A percentile compares a stretch with the other conserved stretches of the same genome.
phyloP scores from a whole-genome alignment of 1,140 invertebrate species.

The Drosophila hydei region DNA sequence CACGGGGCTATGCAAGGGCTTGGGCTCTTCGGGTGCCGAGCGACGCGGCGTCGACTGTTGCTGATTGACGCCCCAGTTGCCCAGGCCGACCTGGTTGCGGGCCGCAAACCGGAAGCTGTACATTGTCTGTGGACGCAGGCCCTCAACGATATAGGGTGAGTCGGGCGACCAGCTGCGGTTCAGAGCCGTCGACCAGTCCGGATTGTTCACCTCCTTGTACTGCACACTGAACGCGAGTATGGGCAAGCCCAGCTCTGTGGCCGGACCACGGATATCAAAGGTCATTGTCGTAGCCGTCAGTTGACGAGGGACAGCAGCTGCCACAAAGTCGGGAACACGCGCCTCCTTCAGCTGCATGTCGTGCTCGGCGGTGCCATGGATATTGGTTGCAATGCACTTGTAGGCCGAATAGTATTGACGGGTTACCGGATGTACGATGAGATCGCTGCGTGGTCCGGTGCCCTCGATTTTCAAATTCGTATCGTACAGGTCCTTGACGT shows the following conservation, averaged over 20 bases:
- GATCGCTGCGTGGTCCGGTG: slow-evolving; percentile 88
- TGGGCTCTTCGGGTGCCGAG: slow-evolving; percentile 83
- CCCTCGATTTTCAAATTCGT: slow-evolving; percentile 86
- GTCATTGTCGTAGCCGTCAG: slow-evolving; percentile 93
- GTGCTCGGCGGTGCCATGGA: slow-evolving; percentile 88
- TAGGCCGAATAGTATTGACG: slow-evolving; percentile 89
- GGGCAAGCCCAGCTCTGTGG: slow-evolving; percentile 89
- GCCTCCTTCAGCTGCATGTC: slow-evolving; percentile 90
- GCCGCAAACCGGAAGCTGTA: slow-evolving; percentile 95
- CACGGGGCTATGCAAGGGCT: slow-evolving; percentile 75
- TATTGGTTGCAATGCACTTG: slow-evolving; percentile 92
- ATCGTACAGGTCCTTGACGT: slow-evolving; percentile 85
- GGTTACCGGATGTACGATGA: slow-evolving; percentile 88
- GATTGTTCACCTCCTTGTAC: slow-evolving; percentile 89
- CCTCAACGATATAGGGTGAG: slow-evolving; percentile 91
- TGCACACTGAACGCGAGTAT: slow-evolving; percentile 89
- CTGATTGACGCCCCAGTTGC: slow-evolving; percentile 87
- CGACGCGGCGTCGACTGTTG: slow-evolving; percentile 86
- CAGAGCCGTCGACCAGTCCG: slow-evolving; percentile 87
- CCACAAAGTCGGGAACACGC: slow-evolving; percentile 84
- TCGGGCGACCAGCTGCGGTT: slow-evolving; percentile 91
- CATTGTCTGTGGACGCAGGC: slow-evolving; percentile 89
- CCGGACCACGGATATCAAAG: slow-evolving; percentile 90
- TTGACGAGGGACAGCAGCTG: slow-evolving; percentile 86
- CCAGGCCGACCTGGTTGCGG: slow-evolving; percentile 92